phyloP scores from a whole-genome alignment of 2,113 vertebrate genomes.

The Toxostoma redivivum region DNA sequence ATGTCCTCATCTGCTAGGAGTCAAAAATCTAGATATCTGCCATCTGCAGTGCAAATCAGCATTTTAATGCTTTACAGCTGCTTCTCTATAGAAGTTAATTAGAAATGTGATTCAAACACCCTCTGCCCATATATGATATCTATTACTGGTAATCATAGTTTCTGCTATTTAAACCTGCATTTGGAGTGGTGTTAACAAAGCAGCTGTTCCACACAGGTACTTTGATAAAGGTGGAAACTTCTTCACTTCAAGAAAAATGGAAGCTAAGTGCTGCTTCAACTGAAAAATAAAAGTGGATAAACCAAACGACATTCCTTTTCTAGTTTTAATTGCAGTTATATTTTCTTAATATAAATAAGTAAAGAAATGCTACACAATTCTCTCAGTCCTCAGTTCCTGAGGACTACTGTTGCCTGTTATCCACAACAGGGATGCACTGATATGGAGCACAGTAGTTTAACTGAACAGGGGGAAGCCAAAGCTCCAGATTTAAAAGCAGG shows the following conservation, averaged over 20 bases:
- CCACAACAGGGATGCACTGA: not conserved
- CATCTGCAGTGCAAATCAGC: conserved; percentile 52
- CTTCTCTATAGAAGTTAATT: conserved; percentile 49
- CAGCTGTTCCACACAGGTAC: not conserved
- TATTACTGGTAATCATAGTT: conserved; percentile 38
- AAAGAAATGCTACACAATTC: not conserved
- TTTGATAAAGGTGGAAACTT: not conserved
- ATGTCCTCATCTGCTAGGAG: conserved; percentile 7
- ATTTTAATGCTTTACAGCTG: conserved; percentile 60
- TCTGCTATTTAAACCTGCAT: not conserved
- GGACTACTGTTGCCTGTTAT: not conserved
- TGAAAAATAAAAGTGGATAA: not conserved
- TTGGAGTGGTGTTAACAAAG: conserved; percentile 9
- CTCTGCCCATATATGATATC: conserved; percentile 15
- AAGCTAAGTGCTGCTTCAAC: not conserved
- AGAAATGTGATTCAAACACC: conserved; percentile 35
- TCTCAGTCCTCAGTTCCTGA: not conserved
- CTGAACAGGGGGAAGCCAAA: not conserved
- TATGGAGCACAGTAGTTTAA: not conserved
- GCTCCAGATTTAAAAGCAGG: not conserved
- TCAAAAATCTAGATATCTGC: conserved; percentile 17
- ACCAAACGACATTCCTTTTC: not conserved
- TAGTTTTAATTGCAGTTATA: not conserved
- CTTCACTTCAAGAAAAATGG: not conserved
- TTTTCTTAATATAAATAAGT: not conserved